Evolutionary conservation across 2,888 invertebrate genomes (phyloP).

Genomic region (Xestia ashworthii): DNA sequence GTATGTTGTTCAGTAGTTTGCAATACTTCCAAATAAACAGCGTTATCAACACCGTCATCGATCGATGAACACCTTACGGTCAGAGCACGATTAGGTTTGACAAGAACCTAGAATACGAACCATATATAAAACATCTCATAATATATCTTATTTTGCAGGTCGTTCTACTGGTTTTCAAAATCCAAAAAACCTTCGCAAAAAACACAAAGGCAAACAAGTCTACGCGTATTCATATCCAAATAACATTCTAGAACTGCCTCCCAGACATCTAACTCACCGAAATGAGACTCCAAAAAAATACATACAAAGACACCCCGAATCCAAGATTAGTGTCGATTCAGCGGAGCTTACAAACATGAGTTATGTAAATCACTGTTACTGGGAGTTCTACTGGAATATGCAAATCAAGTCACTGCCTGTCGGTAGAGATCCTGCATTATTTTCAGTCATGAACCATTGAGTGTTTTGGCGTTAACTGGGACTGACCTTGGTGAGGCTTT

Average conservation of each 20-base stretch:
- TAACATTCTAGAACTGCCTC: background rate
- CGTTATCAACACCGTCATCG: background rate
- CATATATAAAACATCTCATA: background rate
- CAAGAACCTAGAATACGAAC: background rate
- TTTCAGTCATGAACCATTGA: constrained; percentile 63
- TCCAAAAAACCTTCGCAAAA: background rate
- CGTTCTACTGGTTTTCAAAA: no score
- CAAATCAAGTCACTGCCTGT: constrained; percentile 61
- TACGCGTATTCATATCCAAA: background rate
- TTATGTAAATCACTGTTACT: constrained; percentile 71
- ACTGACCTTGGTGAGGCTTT: constrained; percentile 51
- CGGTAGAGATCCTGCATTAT: constrained; percentile 60
- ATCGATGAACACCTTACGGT: background rate
- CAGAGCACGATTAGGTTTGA: background rate
- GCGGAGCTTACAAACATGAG: constrained; percentile 67
- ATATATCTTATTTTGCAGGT: no score
- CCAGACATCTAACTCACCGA: background rate
- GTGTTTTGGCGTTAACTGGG: constrained; percentile 57
- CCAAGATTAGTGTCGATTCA: constrained; percentile 62
- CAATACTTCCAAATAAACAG: background rate
- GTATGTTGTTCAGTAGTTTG: background rate
- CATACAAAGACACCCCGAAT: constrained; percentile 54
- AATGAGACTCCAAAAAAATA: constrained; percentile 32
- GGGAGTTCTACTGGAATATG: constrained; percentile 65
- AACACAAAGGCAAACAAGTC: background rate